Evolutionary conservation across 1,140 invertebrate species (phyloP).

Genomic region (Papilio polyxenes): DNA sequence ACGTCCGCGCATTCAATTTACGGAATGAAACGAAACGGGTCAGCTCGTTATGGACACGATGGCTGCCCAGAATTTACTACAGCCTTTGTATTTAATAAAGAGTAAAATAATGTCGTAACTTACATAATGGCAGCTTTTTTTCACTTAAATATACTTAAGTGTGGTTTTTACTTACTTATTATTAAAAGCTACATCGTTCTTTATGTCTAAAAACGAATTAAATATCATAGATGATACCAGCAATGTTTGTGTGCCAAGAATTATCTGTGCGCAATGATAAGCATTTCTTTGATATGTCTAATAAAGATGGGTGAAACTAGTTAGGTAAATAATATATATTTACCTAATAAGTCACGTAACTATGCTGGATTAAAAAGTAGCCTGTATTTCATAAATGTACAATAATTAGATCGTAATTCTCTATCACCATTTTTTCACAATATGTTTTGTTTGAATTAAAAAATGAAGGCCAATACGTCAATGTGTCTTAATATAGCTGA

Average conservation of each 20-base stretch:
- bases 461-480: slow-evolving; percentile 7
- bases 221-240: no score
- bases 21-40: slow-evolving; percentile 57
- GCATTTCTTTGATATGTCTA: neutral
- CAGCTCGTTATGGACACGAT: slow-evolving; percentile 49
- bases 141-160: neutral
- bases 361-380: neutral
- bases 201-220: neutral
- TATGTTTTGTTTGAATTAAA: neutral
- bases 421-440: slow-evolving; percentile 4
- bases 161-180: neutral
- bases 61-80: slow-evolving; percentile 53
- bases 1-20: slow-evolving; percentile 68
- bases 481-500: neutral
- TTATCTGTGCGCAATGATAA: neutral
- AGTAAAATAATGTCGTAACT: slow-evolving; percentile 30
- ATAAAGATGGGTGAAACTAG: neutral
- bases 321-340: neutral
- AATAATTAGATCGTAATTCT: neutral
- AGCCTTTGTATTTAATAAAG: slow-evolving; percentile 39
- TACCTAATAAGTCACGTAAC: neutral
- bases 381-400: neutral
- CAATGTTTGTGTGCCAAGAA: neutral
- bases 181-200: neutral
- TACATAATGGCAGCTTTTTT: slow-evolving; percentile 14